Conservation (phyloP, 1,140 invertebrate genomes). For the Drosophila mojavensis region DNA sequence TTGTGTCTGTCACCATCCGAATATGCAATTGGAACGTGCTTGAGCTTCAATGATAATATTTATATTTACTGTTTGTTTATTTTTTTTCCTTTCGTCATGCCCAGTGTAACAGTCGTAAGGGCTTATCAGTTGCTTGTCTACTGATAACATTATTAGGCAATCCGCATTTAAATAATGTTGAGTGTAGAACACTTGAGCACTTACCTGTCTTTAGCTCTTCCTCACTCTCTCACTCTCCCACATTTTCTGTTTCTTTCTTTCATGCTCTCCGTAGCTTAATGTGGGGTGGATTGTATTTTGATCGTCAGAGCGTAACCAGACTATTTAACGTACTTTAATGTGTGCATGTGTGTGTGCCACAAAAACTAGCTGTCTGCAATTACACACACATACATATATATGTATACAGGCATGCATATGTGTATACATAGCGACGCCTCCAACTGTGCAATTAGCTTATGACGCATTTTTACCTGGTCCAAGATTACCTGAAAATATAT, state of each 20-base stretch:
- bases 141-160: slow-evolving; percentile 44
- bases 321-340: slow-evolving; percentile 49
- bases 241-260: background rate
- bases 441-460: slow-evolving; percentile 26
- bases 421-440: slow-evolving; percentile 8
- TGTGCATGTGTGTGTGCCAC: slow-evolving; percentile 14
- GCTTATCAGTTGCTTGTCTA: slow-evolving; percentile 34
- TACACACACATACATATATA: background rate
- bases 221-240: slow-evolving; percentile 4
- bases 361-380: slow-evolving; percentile 18
- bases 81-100: slow-evolving; percentile 32
- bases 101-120: background rate
- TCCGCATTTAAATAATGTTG: slow-evolving; percentile 23
- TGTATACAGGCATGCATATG: background rate
- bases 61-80: slow-evolving; percentile 32
- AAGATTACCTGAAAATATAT: slow-evolving; percentile 9
- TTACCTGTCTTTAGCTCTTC: background rate
- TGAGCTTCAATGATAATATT: slow-evolving; percentile 16
- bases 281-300: slow-evolving; percentile 61
- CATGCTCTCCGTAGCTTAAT: slow-evolving; percentile 4
- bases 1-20: background rate
- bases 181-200: background rate
- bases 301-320: slow-evolving; percentile 74
- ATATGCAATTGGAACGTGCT: slow-evolving; percentile 25
- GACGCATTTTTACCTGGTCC: slow-evolving; percentile 10